Percentiles rank a stretch among this genome's conserved stretches.
These are phyloP conservation scores for Podargus strigoides DNA, from an alignment of 2,797 vertebrate genomes.

Conservation along the genomic window DNA sequence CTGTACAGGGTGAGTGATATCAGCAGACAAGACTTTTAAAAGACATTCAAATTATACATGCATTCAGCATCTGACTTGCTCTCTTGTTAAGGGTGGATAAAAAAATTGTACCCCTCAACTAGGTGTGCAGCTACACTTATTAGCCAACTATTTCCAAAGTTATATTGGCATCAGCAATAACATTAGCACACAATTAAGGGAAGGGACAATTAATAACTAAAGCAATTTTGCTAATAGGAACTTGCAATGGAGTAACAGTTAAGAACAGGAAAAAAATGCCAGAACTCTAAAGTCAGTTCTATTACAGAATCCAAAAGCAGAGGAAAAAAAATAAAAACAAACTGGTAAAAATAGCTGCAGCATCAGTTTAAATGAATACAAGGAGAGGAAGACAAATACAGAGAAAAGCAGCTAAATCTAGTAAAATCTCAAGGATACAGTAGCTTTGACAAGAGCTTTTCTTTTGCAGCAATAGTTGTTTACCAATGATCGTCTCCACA, in stretches of 20 bases:
- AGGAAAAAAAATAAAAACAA: background rate
- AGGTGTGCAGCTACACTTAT: background rate
- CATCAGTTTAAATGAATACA: background rate
- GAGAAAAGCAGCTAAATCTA: background rate
- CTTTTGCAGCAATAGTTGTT: background rate
- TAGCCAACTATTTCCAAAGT: background rate
- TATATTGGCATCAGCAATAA: background rate
- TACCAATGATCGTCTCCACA: slow-evolving; percentile 98
- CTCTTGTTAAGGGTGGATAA: background rate
- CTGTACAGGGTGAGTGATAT: background rate
- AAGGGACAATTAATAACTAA: background rate
- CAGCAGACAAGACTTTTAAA: background rate
- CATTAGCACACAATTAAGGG: background rate
- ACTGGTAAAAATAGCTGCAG: background rate
- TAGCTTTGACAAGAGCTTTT: background rate
- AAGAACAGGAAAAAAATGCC: background rate
- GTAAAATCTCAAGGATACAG: background rate
- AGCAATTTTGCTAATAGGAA: background rate
- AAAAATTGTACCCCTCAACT: background rate
- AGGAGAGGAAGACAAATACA: background rate
- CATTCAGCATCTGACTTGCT: background rate
- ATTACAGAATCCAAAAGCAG: background rate
- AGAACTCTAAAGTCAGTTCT: background rate
- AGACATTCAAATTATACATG: background rate
- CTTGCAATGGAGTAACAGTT: background rate